A percentile compares a stretch with the other conserved stretches of the same genome.
These are phyloP conservation scores for Drosophila nigritarsus DNA, from an alignment of 2,888 invertebrate species.

Conservation along the genomic window DNA sequence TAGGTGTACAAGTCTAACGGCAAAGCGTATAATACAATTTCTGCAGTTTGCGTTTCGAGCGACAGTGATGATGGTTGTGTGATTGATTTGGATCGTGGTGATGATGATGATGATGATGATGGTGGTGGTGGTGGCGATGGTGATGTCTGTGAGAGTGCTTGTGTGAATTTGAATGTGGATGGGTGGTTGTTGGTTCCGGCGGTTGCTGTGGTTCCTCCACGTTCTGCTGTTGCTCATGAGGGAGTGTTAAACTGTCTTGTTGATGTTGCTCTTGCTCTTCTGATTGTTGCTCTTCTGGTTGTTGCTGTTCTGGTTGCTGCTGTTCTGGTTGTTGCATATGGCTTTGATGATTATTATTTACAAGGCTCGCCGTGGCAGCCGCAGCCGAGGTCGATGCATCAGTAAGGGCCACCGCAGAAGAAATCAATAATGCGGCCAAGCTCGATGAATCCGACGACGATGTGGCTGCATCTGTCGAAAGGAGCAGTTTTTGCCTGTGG, in stretches of 20 bases:
- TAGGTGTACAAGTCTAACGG: conserved; percentile 80
- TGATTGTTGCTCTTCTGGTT: conserved; percentile 25
- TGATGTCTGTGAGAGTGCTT: conserved; percentile 68
- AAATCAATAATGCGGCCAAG: conserved; percentile 71
- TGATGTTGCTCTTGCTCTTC: conserved; percentile 48
- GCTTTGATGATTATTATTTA: conserved; percentile 82
- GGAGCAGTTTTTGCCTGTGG: conserved; percentile 63
- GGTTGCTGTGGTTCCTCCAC: conserved; percentile 35
- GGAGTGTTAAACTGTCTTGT: conserved; percentile 28
- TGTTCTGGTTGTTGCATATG: conserved; percentile 67
- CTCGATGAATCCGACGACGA: conserved; percentile 72
- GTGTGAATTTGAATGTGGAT: conserved; percentile 45
- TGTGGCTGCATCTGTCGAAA: conserved; percentile 66
- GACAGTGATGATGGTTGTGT: conserved; percentile 79
- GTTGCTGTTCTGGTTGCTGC: conserved; percentile 43
- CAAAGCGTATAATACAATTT: conserved; percentile 85
- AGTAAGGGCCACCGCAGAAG: conserved; percentile 71
- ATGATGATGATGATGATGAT: conserved; percentile 60
- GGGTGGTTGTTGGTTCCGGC: conserved; percentile 38
- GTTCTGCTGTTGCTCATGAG: conserved; percentile 35
- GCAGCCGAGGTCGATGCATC: conserved; percentile 63
- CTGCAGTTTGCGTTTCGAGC: conserved; percentile 84
- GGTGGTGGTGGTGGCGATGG: conserved; percentile 50
- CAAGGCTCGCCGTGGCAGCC: conserved; percentile 70
- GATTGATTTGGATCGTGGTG: conserved; percentile 71